A percentile compares a stretch with the other conserved stretches of the same genome.
Conservation (phyloP, 2,888 invertebrate species). For the Dasysyrphus albostriatus region DNA sequence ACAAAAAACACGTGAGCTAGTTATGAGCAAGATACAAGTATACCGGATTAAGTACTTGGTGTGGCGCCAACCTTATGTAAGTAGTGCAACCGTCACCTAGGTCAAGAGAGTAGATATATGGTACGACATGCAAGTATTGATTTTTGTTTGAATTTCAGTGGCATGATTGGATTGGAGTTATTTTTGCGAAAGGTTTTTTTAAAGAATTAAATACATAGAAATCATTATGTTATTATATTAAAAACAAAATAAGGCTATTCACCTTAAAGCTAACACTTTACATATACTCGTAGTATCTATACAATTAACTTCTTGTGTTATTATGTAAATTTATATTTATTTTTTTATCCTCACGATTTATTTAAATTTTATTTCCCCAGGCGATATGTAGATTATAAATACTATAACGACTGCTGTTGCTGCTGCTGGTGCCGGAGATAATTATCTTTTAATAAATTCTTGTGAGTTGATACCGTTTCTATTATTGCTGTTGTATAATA, state of each 20-base stretch:
- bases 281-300: neutral
- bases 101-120: constrained; percentile 41
- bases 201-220: neutral
- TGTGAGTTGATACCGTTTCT: constrained; percentile 37
- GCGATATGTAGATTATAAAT: constrained; percentile 29
- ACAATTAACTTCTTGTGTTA: constrained; percentile 12
- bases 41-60: constrained; percentile 52
- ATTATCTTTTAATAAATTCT: constrained; percentile 43
- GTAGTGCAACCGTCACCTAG: constrained; percentile 52
- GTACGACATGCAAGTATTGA: constrained; percentile 23
- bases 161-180: neutral
- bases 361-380: constrained; percentile 61
- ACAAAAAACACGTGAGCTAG: constrained; percentile 40
- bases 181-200: neutral
- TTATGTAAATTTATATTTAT: constrained; percentile 42
- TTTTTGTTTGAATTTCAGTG: constrained; percentile 44
- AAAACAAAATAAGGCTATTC: constrained; percentile 43
- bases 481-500: constrained; percentile 25
- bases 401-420: neutral
- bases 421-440: constrained; percentile 29
- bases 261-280: constrained; percentile 24
- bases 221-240: constrained; percentile 5
- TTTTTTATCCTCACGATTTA: constrained; percentile 29
- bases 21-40: constrained; percentile 62
- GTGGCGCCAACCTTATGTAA: constrained; percentile 61